These are phyloP conservation scores for Stictonetta naevosa DNA, from an alignment of 2,113 vertebrate genomes.

Conservation along the genomic window DNA sequence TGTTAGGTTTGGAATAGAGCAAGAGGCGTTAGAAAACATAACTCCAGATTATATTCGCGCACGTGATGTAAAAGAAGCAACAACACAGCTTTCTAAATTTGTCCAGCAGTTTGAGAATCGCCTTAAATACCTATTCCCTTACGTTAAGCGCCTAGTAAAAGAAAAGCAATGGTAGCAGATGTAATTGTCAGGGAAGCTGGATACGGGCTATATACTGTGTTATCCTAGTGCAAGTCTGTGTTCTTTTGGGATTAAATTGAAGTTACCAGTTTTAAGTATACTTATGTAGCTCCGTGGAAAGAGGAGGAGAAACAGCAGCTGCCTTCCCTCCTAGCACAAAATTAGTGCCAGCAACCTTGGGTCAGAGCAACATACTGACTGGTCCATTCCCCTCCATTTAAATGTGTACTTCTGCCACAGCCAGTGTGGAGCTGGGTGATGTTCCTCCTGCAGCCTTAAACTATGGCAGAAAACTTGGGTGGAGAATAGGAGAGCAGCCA, in stretches of 20 bases:
- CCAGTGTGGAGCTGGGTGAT: neutral
- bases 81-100: rapidly evolving
- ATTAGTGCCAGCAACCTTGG: neutral
- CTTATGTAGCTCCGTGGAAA: neutral
- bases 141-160: neutral
- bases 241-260: neutral
- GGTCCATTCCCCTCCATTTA: neutral
- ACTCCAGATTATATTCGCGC: neutral
- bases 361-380: rapidly evolving
- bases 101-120: neutral
- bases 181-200: neutral
- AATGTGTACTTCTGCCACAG: neutral
- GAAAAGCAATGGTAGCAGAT: neutral
- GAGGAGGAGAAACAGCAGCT: neutral
- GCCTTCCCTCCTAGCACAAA: neutral
- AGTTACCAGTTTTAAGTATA: neutral
- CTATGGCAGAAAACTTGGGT: neutral
- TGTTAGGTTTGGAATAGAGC: neutral
- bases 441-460: neutral
- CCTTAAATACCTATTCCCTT: neutral
- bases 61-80: neutral
- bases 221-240: neutral
- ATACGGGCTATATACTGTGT: too few relatives aligned
- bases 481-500: slow-evolving; percentile 40
- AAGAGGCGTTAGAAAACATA: neutral